A percentile compares a stretch with the other conserved stretches of the same genome.
These are phyloP conservation scores for Hymenopus coronatus DNA, from an alignment of 2,888 invertebrate species.

Conservation along the genomic window DNA sequence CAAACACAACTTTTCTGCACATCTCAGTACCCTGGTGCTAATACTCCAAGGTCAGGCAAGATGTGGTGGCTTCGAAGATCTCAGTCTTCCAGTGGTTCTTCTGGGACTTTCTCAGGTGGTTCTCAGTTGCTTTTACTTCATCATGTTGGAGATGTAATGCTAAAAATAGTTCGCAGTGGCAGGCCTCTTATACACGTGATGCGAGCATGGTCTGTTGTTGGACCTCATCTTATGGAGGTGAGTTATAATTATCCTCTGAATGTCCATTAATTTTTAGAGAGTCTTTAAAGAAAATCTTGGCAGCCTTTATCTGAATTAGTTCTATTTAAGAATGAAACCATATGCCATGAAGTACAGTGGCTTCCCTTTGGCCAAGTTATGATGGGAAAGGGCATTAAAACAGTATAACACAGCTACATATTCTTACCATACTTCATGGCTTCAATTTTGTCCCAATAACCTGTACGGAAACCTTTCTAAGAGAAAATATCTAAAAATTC, in stretches of 20 bases:
- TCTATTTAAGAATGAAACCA: too few relatives aligned
- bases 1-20: slow-evolving; percentile 64
- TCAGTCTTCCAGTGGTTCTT: not conserved
- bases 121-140: slow-evolving; percentile 61
- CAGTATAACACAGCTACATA: too few relatives aligned
- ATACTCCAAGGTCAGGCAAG: slow-evolving; percentile 39
- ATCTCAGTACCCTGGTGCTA: slow-evolving; percentile 37
- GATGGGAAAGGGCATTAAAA: too few relatives aligned
- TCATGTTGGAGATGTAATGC: slow-evolving; percentile 82
- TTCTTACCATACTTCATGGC: too few relatives aligned
- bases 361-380: too few relatives aligned
- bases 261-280: too few relatives aligned
- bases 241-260: slow-evolving; percentile 12
- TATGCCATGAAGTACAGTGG: too few relatives aligned
- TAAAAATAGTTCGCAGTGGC: slow-evolving; percentile 82
- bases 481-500: too few relatives aligned
- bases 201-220: slow-evolving; percentile 87
- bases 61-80: slow-evolving; percentile 46
- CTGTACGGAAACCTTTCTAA: too few relatives aligned
- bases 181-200: slow-evolving; percentile 87
- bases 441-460: too few relatives aligned
- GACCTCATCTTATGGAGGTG: slow-evolving; percentile 91
- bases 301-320: too few relatives aligned
- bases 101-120: not conserved
- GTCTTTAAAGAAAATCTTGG: too few relatives aligned